phyloP scores from a whole-genome alignment of 1,140 invertebrate species.

The Pentalonia nigronervosa region DNA sequence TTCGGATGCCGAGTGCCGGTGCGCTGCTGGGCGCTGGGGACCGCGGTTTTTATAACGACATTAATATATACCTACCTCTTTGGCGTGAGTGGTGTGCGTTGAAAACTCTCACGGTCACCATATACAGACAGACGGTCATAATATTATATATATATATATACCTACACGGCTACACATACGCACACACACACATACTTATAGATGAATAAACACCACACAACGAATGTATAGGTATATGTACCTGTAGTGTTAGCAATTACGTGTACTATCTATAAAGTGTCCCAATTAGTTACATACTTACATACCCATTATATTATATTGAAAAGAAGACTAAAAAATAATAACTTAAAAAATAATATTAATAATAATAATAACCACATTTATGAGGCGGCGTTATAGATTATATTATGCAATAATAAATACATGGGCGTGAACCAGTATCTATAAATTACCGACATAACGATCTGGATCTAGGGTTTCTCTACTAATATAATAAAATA shows the following conservation, averaged over 20 bases:
- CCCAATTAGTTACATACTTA: conserved; percentile 26
- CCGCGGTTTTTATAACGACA: background rate
- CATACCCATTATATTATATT: background rate
- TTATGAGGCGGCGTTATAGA: conserved; percentile 28
- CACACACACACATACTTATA: background rate
- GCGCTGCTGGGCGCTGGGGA: background rate
- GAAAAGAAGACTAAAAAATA: conserved; percentile 40
- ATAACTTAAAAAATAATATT: background rate
- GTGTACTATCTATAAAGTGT: background rate
- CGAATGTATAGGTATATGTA: background rate
- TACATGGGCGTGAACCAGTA: conserved; percentile 52
- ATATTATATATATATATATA: background rate
- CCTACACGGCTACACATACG: background rate
- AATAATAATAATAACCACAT: conserved; percentile 31
- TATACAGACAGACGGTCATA: background rate
- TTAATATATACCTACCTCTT: conserved; percentile 27
- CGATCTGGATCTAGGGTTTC: conserved; percentile 51
- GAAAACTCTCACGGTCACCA: background rate
- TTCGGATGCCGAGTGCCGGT: background rate
- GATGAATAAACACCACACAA: background rate
- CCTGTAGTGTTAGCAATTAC: background rate
- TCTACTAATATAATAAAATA: conserved; percentile 30
- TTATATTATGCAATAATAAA: conserved; percentile 46
- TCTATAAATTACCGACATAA: conserved; percentile 57
- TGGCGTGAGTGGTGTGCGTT: background rate